phyloP scores from a whole-genome alignment of 2,797 vertebrate species.

The Anguilla pacifica region DNA sequence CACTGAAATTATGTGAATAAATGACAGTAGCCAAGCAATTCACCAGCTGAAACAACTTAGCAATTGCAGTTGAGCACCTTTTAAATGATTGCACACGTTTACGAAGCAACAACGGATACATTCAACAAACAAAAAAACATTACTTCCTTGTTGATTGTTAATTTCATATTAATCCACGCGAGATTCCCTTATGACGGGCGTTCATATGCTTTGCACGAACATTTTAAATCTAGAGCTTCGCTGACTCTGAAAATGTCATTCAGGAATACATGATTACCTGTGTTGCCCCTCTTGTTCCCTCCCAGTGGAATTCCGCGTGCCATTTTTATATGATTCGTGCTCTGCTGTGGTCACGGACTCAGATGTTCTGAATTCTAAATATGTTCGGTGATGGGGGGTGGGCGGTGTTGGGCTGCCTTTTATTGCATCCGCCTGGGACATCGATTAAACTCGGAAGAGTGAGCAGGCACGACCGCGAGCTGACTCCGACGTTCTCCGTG shows the following conservation, averaged over 20 bases:
- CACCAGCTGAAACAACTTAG: no score
- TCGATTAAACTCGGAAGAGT: neutral
- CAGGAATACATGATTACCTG: constrained; percentile 7
- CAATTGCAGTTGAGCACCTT: no score
- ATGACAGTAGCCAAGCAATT: no score
- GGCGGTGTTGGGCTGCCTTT: neutral
- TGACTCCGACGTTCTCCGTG: neutral
- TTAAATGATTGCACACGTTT: no score
- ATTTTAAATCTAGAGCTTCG: neutral
- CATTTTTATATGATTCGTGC: neutral
- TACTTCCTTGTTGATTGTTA: neutral
- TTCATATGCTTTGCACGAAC: neutral
- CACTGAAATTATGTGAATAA: no score
- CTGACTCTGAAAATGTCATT: neutral
- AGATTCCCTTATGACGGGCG: neutral
- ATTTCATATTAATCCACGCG: neutral
- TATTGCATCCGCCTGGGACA: neutral
- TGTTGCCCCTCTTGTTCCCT: neutral
- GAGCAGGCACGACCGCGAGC: neutral
- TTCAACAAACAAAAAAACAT: neutral
- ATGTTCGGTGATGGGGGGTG: neutral
- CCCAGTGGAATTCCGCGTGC: neutral
- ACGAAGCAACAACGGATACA: neutral
- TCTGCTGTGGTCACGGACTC: neutral
- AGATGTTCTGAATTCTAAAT: neutral